These are phyloP conservation scores for Takifugu bimaculatus DNA, from an alignment of 2,113 vertebrate species.

Conservation along the genomic window DNA sequence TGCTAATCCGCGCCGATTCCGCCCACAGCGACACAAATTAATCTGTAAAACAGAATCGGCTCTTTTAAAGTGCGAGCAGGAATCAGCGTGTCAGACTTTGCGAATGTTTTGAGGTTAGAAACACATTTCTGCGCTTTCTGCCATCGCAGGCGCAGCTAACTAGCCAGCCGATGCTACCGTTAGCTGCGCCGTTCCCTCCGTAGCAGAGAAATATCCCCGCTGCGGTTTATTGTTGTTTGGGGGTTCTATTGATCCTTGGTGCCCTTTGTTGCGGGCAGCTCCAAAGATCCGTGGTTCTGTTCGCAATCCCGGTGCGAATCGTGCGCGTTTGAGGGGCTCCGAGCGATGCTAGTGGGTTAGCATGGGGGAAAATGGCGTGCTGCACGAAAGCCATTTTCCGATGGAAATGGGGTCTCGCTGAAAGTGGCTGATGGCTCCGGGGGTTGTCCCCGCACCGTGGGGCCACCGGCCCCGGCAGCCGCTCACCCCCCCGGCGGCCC, in stretches of 20 bases:
- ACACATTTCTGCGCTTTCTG: background rate
- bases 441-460: slow-evolving; percentile 12
- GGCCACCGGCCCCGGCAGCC: slow-evolving; percentile 2
- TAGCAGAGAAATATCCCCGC: too few species aligned
- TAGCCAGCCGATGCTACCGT: slow-evolving; percentile 36
- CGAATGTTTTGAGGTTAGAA: background rate
- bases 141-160: slow-evolving; percentile 57
- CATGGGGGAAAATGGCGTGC: slow-evolving; percentile 55
- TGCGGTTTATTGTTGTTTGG: background rate
- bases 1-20: slow-evolving; percentile 34
- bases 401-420: slow-evolving; percentile 41
- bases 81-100: background rate
- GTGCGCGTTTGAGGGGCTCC: slow-evolving; percentile 5
- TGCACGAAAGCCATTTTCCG: slow-evolving; percentile 64
- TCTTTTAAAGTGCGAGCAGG: too few species aligned
- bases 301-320: background rate
- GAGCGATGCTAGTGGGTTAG: slow-evolving; percentile 35
- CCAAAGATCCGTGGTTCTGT: too few species aligned
- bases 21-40: background rate
- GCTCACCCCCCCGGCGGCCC: accelerated
- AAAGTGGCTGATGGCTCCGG: slow-evolving; percentile 28
- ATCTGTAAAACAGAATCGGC: background rate
- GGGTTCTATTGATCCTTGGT: background rate
- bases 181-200: slow-evolving; percentile 31
- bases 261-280: background rate